These are phyloP conservation scores for Centropus unirufus DNA, from an alignment of 2,113 vertebrate genomes.

Conservation along the genomic window DNA sequence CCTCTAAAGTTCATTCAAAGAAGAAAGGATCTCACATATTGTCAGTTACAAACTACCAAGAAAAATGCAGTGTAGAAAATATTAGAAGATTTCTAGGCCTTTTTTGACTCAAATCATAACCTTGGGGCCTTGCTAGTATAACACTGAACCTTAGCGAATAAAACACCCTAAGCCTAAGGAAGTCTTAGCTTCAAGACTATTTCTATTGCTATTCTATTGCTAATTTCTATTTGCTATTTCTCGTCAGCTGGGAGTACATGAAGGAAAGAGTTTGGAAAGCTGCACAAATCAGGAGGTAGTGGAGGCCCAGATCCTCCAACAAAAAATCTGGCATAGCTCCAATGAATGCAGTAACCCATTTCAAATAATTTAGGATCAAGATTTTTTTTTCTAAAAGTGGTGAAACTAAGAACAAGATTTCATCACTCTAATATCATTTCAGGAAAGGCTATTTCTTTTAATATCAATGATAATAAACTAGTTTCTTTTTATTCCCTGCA, in stretches of 20 bases:
- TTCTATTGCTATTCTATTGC: no score
- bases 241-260: neutral
- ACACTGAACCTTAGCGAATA: neutral
- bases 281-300: neutral
- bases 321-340: neutral
- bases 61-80: neutral
- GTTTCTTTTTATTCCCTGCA: neutral
- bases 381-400: accelerated
- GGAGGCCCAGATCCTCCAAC: neutral
- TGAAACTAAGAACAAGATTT: neutral
- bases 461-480: neutral
- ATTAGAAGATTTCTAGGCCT: neutral
- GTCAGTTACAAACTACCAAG: neutral
- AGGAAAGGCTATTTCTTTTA: neutral
- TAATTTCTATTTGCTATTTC: neutral
- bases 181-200: neutral
- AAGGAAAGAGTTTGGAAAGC: neutral
- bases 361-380: neutral
- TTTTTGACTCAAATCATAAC: neutral
- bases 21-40: neutral
- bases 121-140: neutral
- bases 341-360: neutral
- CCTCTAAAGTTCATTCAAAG: neutral
- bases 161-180: neutral
- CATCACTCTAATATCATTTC: neutral